Conservation (phyloP, 2,888 invertebrate genomes). For the Zygaena filipendulae region DNA sequence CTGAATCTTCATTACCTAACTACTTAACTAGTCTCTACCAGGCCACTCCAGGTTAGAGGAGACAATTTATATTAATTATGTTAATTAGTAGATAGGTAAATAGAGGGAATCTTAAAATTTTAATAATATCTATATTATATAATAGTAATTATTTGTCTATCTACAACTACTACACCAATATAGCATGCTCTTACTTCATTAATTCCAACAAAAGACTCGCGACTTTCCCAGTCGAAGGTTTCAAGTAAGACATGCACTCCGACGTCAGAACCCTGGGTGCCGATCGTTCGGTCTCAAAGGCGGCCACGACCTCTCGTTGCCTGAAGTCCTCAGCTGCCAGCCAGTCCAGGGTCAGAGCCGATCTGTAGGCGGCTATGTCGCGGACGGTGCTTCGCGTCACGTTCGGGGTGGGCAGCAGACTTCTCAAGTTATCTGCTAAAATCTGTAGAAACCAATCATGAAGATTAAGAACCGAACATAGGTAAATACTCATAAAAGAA, state of each 20-base stretch:
- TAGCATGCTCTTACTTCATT: slow-evolving; percentile 41
- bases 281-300: slow-evolving; percentile 34
- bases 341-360: slow-evolving; percentile 48
- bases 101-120: no score
- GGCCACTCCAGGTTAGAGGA: no score
- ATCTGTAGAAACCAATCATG: no score
- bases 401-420: slow-evolving; percentile 30
- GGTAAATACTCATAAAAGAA: no score
- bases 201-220: slow-evolving; percentile 46
- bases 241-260: slow-evolving; percentile 36
- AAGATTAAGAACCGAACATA: no score
- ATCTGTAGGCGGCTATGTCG: slow-evolving; percentile 40
- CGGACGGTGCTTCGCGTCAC: slow-evolving; percentile 28
- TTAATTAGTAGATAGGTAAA: no score
- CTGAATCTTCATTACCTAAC: no score
- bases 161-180: no score
- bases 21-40: no score
- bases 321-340: slow-evolving; percentile 39
- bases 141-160: no score
- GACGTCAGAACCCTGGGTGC: slow-evolving; percentile 27
- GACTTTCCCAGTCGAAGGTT: slow-evolving; percentile 42
- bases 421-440: slow-evolving; percentile 20
- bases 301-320: slow-evolving; percentile 38
- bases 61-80: no score
- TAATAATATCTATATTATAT: no score